Evolutionary conservation across 2,113 vertebrate genomes (phyloP), one percentile per base, ranked within the genome.

Genomic region (Notechis scutatus): DNA sequence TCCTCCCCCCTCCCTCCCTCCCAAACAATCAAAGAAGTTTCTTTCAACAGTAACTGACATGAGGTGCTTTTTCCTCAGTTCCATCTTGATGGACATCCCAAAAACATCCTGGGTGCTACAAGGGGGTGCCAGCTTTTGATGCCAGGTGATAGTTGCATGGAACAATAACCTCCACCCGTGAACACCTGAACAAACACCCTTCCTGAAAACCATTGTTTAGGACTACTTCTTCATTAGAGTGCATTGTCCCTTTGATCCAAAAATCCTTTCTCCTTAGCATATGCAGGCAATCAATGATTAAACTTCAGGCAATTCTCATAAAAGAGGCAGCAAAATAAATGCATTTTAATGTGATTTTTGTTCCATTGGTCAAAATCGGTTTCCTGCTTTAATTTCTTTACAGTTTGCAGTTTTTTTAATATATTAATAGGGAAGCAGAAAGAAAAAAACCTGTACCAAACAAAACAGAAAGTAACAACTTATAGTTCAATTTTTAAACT

Each of bases 121-220:
- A 47, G 45, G 42, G 85, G 94, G 92, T 94, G 89, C 64, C 50
- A 94, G 87, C 93, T 96, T 96, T 95, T 95, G 94, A 95, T 95
- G 89, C 95, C 92, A 92, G 92, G 81, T 15, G 23, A 5, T 0
- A 0, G 93, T 42, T 93, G 91, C 94, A 95, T 94, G 92, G 93
- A 95, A 95, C 91, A 95, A 91, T 94, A 94, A 92, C 95, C 61
- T 89, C 24, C 94, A 29, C 91, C 47, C 45, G 92, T 92, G 86
- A 88, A 93, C 96, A 96, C 96, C 96, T 96, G 97, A 95, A 94
- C 87, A 88, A 54, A 55, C 34, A 88, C 50, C 20, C 29, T 34
- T 88, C 52, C 52, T 88, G 29, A 81, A 81, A 39, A 54, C 74
- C 2, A 90, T 92, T 94, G 95, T 74, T 93, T 93, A 96, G 57